phyloP scores from a whole-genome alignment of 2,113 vertebrate species.

The Dromiciops gliroides region DNA sequence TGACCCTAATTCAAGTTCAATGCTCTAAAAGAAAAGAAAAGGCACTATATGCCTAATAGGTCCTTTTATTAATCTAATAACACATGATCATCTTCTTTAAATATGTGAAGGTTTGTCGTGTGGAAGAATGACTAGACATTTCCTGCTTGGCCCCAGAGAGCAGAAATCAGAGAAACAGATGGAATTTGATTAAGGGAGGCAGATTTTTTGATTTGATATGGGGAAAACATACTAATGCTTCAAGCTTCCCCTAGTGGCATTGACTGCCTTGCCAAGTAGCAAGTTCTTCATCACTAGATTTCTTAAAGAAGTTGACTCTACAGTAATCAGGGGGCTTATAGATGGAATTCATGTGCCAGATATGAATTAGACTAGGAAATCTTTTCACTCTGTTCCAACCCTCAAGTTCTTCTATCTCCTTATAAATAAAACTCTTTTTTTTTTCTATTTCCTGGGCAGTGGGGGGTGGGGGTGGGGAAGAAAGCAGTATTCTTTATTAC shows the following conservation, averaged over 20 bases:
- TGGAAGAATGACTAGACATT: not conserved
- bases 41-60: not conserved
- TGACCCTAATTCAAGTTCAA: not conserved
- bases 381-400: not conserved
- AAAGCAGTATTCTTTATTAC: not conserved
- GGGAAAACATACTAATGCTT: not conserved
- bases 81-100: not conserved
- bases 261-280: not conserved
- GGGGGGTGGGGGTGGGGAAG: not conserved
- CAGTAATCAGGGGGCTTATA: not conserved
- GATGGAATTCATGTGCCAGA: not conserved
- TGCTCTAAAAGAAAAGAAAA: not conserved
- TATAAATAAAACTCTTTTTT: not conserved
- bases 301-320: not conserved
- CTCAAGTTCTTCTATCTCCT: not conserved
- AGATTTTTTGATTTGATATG: not conserved
- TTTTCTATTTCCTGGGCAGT: not conserved
- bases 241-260: not conserved
- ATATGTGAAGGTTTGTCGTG: not conserved
- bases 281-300: not conserved
- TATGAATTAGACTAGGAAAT: not conserved
- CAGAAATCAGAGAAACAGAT: not conserved
- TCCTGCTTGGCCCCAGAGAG: not conserved
- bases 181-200: not conserved
- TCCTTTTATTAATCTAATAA: not conserved